A percentile compares a stretch with the other conserved stretches of the same genome.
Evolutionary conservation across 2,888 invertebrate species (phyloP).

Genomic region (Leptopilina drosophilae): DNA sequence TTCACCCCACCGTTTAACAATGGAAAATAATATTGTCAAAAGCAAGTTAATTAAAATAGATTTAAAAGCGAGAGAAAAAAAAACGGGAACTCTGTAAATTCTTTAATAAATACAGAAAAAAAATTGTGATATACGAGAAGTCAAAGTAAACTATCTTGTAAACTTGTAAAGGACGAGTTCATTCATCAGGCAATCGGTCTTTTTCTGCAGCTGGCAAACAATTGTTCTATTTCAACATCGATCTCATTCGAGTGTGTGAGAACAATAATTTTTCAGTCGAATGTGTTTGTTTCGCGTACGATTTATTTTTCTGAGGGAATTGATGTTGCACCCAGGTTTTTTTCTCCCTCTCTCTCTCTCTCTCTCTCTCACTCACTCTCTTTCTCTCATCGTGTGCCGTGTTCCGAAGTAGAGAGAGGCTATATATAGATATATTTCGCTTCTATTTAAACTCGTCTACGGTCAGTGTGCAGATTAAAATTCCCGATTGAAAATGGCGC

Average conservation of each 20-base stretch:
- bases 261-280: slow-evolving; percentile 52
- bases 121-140: slow-evolving; percentile 65
- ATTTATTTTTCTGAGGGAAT: slow-evolving; percentile 71
- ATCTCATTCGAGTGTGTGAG: slow-evolving; percentile 25
- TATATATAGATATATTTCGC: slow-evolving; percentile 4
- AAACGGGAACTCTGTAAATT: too few species aligned
- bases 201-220: slow-evolving; percentile 47
- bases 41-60: too few species aligned
- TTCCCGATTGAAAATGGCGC: slow-evolving; percentile 54
- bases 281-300: slow-evolving; percentile 55
- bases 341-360: neutral
- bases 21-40: too few species aligned
- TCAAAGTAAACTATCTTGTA: slow-evolving; percentile 52
- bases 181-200: slow-evolving; percentile 68
- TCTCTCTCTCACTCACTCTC: too few species aligned
- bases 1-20: too few species aligned
- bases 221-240: slow-evolving; percentile 60
- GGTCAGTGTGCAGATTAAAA: slow-evolving; percentile 53
- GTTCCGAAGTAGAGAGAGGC: slow-evolving; percentile 19
- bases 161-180: slow-evolving; percentile 66
- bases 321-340: slow-evolving; percentile 60
- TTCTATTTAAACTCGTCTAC: slow-evolving; percentile 36
- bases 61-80: too few species aligned
- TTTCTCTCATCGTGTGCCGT: too few species aligned
- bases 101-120: slow-evolving; percentile 16